These are phyloP conservation scores for Selene dorsalis DNA, from an alignment of 2,797 vertebrate species.

Conservation along the genomic window DNA sequence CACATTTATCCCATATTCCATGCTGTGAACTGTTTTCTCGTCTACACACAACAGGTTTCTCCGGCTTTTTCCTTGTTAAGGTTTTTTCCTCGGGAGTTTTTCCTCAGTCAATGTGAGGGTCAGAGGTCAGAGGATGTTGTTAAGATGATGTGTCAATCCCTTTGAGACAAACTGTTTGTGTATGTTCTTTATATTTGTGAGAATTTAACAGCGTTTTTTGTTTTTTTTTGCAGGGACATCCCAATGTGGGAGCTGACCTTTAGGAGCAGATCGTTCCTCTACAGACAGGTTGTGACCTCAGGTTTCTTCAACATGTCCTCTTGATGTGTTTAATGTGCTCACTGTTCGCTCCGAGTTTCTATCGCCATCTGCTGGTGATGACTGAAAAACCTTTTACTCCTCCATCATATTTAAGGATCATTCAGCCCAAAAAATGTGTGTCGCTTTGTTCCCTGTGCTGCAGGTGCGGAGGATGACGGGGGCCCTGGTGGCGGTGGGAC, in stretches of 20 bases:
- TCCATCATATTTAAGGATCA: background rate
- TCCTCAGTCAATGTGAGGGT: no score
- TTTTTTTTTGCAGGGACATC: slow-evolving; percentile 79
- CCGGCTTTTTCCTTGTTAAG: background rate
- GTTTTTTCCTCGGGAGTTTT: no score
- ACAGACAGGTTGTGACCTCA: slow-evolving; percentile 88
- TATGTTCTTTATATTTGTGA: background rate
- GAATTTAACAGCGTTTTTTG: background rate
- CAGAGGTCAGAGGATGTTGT: no score
- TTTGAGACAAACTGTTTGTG: no score
- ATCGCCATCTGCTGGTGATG: slow-evolving; percentile 71
- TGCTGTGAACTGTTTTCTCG: no score
- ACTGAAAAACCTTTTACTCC: background rate
- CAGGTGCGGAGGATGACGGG: slow-evolving; percentile 93
- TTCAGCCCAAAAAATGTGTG: background rate
- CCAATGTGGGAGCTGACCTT: slow-evolving; percentile 90
- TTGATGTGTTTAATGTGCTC: background rate
- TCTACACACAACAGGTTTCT: no score
- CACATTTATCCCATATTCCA: no score
- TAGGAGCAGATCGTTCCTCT: slow-evolving; percentile 89
- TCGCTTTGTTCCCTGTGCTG: slow-evolving; percentile 11
- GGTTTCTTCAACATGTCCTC: slow-evolving; percentile 12
- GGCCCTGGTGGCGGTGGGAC: slow-evolving; percentile 89
- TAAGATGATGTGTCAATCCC: no score
- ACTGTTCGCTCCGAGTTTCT: background rate